Evolutionary conservation across 2,113 vertebrate genomes (phyloP).

Genomic region (Halichoerus grypus): DNA sequence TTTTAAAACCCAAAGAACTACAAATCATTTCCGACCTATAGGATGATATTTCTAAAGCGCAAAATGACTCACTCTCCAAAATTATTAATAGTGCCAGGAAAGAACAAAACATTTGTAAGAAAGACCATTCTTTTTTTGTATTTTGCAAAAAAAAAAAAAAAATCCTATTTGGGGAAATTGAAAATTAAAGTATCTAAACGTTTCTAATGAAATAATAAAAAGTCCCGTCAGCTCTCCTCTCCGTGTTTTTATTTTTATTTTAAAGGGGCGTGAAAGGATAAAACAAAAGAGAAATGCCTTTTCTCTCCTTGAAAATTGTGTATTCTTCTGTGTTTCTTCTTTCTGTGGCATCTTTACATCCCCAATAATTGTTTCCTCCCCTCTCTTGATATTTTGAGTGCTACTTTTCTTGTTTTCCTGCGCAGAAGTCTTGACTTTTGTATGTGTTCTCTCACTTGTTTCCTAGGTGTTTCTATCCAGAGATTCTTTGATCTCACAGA

Average conservation of each 20-base stretch:
- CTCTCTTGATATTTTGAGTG: neutral
- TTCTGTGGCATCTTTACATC: neutral
- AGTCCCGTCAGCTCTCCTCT: neutral
- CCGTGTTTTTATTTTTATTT: neutral
- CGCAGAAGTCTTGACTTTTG: neutral
- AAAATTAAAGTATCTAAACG: neutral
- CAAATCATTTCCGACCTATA: neutral
- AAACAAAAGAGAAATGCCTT: neutral
- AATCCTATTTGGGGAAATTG: neutral
- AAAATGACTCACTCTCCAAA: neutral
- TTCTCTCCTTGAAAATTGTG: neutral
- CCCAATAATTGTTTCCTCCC: neutral
- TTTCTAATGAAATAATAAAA: neutral
- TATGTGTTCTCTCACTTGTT: neutral
- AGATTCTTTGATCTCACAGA: neutral
- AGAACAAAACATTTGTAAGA: neutral
- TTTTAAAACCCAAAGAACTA: neutral
- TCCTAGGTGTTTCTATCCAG: neutral
- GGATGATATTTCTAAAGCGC: neutral
- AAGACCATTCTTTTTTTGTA: neutral
- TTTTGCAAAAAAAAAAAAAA: neutral
- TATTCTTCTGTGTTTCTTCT: neutral
- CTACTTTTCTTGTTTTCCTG: neutral
- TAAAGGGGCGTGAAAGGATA: neutral
- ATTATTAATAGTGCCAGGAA: neutral